Conservation (phyloP, 2,113 vertebrate species). For the Sphaerodactylus townsendi region DNA sequence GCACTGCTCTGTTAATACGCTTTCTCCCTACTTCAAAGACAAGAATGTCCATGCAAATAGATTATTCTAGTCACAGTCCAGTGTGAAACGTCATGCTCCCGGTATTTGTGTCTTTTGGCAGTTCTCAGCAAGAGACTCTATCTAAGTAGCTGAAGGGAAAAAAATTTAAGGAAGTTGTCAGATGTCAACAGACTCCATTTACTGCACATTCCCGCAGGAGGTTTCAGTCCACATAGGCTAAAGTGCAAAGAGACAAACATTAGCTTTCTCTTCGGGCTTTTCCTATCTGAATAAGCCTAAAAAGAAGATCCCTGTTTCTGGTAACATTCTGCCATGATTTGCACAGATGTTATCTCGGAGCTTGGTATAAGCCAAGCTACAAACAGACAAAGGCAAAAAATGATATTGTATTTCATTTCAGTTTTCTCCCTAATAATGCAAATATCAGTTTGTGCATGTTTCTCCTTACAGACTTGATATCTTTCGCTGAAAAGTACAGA, state of each 20-base stretch:
- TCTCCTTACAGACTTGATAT: background rate
- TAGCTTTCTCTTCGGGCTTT: constrained; percentile 12
- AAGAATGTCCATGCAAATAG: constrained; percentile 20
- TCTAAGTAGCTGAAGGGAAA: constrained; percentile 23
- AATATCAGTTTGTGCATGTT: background rate
- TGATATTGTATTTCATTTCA: background rate
- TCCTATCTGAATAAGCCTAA: background rate
- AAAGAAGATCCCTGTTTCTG: background rate
- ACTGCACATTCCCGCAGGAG: constrained; percentile 18
- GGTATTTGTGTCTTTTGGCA: constrained; percentile 26
- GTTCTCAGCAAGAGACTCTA: constrained; percentile 30
- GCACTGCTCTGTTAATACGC: constrained; percentile 16
- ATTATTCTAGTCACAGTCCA: constrained; percentile 43
- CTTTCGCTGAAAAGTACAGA: background rate
- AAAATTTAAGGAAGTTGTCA: constrained; percentile 47
- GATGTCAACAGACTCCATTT: constrained; percentile 34
- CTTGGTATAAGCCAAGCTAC: background rate
- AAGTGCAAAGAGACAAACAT: constrained; percentile 26
- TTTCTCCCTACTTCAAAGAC: constrained; percentile 18
- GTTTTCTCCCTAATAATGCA: background rate
- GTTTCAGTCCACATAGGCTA: constrained; percentile 27
- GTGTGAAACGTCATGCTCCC: constrained; percentile 35
- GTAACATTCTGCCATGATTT: background rate
- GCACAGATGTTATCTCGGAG: background rate
- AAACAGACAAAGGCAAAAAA: background rate